Evolutionary conservation across 2,888 invertebrate species (phyloP).

Genomic region (Dryadula phaetusa): DNA sequence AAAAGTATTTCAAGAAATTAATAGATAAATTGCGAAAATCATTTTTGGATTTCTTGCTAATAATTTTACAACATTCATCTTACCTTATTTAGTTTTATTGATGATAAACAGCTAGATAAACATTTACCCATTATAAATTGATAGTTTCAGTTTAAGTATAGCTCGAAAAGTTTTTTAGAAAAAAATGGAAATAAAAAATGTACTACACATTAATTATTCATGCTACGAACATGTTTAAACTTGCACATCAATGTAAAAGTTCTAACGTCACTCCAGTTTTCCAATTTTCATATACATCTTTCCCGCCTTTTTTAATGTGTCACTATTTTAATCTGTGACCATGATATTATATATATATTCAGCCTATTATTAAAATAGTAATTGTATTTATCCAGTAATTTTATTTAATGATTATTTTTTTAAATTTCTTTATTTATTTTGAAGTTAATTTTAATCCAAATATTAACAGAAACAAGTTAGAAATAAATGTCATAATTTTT

Average conservation of each 20-base stretch:
- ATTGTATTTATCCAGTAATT: neutral
- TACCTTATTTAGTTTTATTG: constrained; percentile 56
- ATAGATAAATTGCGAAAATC: no score
- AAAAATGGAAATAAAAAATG: neutral
- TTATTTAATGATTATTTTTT: neutral
- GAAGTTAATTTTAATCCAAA: neutral
- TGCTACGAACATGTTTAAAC: neutral
- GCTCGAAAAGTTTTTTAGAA: no score
- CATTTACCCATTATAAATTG: constrained; percentile 64
- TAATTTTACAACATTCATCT: constrained; percentile 39
- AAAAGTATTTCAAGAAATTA: neutral
- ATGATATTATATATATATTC: neutral
- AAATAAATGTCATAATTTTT: neutral
- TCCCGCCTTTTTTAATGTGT: constrained; percentile 2
- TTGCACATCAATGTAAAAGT: neutral
- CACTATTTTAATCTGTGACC: no score
- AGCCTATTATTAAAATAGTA: neutral
- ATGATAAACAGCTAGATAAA: constrained; percentile 63
- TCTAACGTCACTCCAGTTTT: no score
- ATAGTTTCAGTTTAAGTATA: neutral
- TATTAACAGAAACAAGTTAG: neutral
- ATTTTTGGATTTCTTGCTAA: no score
- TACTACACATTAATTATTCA: neutral
- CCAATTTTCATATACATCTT: neutral
- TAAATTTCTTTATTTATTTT: neutral